Evolutionary conservation across 1,140 invertebrate species (phyloP).

Genomic region (Drosophila pachea): DNA sequence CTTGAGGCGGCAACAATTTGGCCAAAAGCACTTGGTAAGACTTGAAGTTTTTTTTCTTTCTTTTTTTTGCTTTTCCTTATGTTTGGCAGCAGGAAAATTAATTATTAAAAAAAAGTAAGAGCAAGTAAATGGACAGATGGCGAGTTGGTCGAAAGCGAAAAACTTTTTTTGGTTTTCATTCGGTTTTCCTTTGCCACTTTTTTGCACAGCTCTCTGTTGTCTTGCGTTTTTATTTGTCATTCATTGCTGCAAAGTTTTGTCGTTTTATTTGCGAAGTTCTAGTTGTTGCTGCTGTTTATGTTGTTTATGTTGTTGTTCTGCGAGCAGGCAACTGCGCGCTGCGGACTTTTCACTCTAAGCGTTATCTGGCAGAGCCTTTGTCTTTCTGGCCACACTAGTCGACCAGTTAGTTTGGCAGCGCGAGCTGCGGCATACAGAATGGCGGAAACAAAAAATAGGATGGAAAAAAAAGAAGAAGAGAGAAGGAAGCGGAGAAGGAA

Average conservation of each 20-base stretch:
- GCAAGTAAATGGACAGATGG: slow-evolving; percentile 15
- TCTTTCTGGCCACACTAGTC: slow-evolving; percentile 53
- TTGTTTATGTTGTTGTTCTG: slow-evolving; percentile 10
- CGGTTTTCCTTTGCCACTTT: slow-evolving; percentile 37
- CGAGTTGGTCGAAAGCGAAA: slow-evolving; percentile 17
- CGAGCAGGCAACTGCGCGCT: slow-evolving; percentile 26
- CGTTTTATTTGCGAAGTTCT: slow-evolving; percentile 45
- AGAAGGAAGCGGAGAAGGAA: slow-evolving; percentile 31
- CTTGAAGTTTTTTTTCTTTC: slow-evolving; percentile 17
- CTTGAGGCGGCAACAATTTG: slow-evolving; percentile 1
- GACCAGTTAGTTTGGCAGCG: slow-evolving; percentile 51
- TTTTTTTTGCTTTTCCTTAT: background rate
- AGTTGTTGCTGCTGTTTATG: slow-evolving; percentile 36
- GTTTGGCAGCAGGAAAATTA: slow-evolving; percentile 39
- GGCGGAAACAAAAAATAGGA: slow-evolving; percentile 3
- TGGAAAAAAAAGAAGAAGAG: background rate
- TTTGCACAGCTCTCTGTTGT: background rate
- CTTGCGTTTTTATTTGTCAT: slow-evolving; percentile 69
- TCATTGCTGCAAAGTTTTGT: slow-evolving; percentile 58
- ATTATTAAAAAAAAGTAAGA: slow-evolving; percentile 52
- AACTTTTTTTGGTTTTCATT: slow-evolving; percentile 51
- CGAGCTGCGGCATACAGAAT: slow-evolving; percentile 30
- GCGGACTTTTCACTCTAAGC: slow-evolving; percentile 51
- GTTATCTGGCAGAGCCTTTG: slow-evolving; percentile 59
- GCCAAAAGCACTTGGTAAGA: background rate